Evolutionary conservation across 1,140 invertebrate species (phyloP), one percentile per base, ranked within the genome.

Genomic region (Elymnias hypermnestra): DNA sequence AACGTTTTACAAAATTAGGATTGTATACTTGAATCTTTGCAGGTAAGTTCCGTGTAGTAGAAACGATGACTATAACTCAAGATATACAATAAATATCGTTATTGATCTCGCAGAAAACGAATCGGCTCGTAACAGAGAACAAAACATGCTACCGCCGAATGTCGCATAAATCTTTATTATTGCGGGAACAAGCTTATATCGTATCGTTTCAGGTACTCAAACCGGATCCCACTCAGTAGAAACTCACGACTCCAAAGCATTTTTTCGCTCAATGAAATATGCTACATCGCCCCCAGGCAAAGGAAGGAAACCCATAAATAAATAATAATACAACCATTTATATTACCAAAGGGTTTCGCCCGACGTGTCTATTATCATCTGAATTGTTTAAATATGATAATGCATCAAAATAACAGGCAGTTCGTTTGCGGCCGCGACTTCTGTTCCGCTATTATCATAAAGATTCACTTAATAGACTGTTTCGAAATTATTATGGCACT

Each of bases 321-420:
- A 85, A 85, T 83, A 85, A 82, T 85, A 85, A 85, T 83, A 74
- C 64, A 72, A 76, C 76, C 78, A 83, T 84, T 84, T 83, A 84
- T 83, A 83, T 79, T 83, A 79, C 81, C 67, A 82, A 84, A 84
- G 81, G 78, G 81, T 82, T 84, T 79, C 62, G 59, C 65, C 69
- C 76, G 81, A 84, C 78, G 76, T 77, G 74, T 83, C 81, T 84
- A 84, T 84, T 84, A 84, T 78, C 81, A 84, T 84, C 69, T 63
- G 75, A 81, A 84, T 84, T 82, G 81, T 83, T 84, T 83, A 77
- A 84, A 84, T 84, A 84, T 84, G 81, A 81, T 82, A 84, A 84
- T 84, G 74, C 65, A 81, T 83, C 78, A 84, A 82, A 84, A 79
- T 79, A 79, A 78, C 73, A 73, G 75, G 63, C 76, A 61, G 64